phyloP scores from a whole-genome alignment of 2,113 vertebrate genomes.

The Actenoides lindsayi region DNA sequence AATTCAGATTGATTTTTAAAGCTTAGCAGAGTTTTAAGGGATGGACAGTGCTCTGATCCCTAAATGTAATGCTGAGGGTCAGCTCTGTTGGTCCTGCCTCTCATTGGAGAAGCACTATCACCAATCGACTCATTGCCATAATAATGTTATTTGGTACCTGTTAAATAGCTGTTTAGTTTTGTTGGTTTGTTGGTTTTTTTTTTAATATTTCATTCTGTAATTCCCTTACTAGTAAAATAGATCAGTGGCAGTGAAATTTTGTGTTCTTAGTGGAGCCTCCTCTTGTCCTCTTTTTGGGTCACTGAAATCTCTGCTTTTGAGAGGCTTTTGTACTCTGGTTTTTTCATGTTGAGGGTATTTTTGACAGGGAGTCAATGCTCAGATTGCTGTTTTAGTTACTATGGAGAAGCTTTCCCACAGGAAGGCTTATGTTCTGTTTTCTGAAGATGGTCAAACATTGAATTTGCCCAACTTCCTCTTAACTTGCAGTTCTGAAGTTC shows the following conservation, averaged over 20 bases:
- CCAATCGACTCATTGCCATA: background rate
- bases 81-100: background rate
- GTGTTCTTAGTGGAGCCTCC: background rate
- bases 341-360: constrained; percentile 42
- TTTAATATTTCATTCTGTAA: background rate
- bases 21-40: background rate
- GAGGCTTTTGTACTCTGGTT: constrained; percentile 43
- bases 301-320: constrained; percentile 7
- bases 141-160: background rate
- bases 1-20: background rate
- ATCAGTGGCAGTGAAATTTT: background rate
- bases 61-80: background rate
- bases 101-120: background rate
- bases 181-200: background rate
- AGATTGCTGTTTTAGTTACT: constrained; percentile 50
- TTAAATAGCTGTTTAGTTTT: background rate
- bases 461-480: constrained; percentile 35
- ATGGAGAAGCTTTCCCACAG: constrained; percentile 54
- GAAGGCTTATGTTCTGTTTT: constrained; percentile 40
- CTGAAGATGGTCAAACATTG: constrained; percentile 9
- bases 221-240: background rate
- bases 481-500: constrained; percentile 19
- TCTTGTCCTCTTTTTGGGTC: constrained; percentile 31
- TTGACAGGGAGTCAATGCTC: constrained; percentile 49
- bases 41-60: background rate